Evolutionary conservation across 2,113 vertebrate genomes (phyloP).

Genomic region (Melospiza georgiana): DNA sequence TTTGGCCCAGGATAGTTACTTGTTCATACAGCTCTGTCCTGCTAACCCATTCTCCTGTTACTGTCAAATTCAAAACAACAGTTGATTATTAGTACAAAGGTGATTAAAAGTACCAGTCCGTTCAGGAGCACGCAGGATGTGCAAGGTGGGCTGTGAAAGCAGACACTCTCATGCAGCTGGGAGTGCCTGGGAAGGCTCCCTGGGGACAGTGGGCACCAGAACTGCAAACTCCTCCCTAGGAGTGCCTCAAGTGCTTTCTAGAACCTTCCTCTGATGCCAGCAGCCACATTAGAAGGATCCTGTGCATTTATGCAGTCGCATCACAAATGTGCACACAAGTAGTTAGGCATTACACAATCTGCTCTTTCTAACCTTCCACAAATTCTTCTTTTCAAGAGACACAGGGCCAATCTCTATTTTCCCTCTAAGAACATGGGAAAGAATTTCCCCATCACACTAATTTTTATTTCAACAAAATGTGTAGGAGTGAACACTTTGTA

Average conservation of each 20-base stretch:
- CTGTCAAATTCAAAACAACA: conserved; percentile 34
- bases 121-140: not conserved
- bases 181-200: not conserved
- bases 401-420: not conserved
- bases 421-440: not conserved
- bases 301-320: accelerated
- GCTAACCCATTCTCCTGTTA: not conserved
- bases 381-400: not conserved
- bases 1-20: not conserved
- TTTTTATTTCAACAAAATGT: not conserved
- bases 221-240: not conserved
- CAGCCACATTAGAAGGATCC: not conserved
- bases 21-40: not conserved
- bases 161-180: not conserved
- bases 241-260: not conserved
- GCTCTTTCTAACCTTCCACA: not conserved
- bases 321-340: not conserved
- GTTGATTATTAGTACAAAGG: not conserved
- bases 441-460: not conserved
- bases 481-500: not conserved
- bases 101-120: not conserved
- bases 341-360: not conserved
- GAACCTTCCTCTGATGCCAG: not conserved
- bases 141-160: conserved; percentile 15
- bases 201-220: not conserved